Percentiles rank a stretch among this genome's conserved stretches.
These are phyloP conservation scores for Limnodromus scolopaceus DNA, from an alignment of 2,797 vertebrate species.

Conservation along the genomic window DNA sequence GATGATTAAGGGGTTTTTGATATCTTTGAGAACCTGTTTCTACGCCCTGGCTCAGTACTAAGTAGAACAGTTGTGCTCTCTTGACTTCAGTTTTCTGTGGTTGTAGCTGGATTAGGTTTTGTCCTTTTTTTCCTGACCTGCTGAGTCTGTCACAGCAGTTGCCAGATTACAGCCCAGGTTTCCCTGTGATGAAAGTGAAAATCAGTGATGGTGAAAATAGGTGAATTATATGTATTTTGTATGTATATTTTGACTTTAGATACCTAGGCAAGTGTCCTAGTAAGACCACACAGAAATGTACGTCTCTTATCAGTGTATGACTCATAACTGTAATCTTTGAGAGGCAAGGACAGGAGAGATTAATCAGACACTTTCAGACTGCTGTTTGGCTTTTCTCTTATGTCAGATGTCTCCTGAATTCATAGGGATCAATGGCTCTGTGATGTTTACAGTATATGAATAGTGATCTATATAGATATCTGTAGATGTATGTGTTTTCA, in stretches of 20 bases:
- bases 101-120: background rate
- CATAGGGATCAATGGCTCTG: background rate
- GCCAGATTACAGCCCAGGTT: background rate
- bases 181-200: too few species aligned
- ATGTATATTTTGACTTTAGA: background rate
- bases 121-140: background rate
- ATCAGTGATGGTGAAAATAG: background rate
- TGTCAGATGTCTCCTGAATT: background rate
- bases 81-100: background rate
- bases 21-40: background rate
- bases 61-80: background rate
- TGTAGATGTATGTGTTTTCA: background rate
- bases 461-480: background rate
- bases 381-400: background rate
- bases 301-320: background rate
- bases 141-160: background rate
- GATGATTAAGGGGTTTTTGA: background rate
- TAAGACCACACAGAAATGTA: background rate
- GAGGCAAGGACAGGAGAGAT: background rate
- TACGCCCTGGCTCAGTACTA: background rate
- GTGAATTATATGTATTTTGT: background rate
- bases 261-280: background rate
- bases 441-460: background rate
- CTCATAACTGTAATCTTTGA: background rate
- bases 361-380: background rate